A percentile compares a stretch with the other conserved stretches of the same genome.
Evolutionary conservation across 1,140 invertebrate species (phyloP).

Genomic region (Temnothorax longispinosus): DNA sequence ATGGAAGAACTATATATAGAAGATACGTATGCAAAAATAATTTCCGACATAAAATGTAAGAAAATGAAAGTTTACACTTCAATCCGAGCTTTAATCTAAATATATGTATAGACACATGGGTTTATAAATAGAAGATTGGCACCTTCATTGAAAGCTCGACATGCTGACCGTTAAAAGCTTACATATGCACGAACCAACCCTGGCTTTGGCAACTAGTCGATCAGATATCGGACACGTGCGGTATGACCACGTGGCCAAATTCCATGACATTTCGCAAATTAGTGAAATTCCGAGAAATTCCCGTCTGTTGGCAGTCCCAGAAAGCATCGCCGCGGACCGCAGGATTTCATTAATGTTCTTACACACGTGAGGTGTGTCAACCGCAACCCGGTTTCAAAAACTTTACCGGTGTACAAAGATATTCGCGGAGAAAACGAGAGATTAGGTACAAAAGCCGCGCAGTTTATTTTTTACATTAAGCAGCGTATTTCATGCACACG

Average conservation of each 20-base stretch:
- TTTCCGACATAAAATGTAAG: neutral
- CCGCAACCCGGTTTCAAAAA: constrained; percentile 22
- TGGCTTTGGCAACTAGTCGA: constrained; percentile 24
- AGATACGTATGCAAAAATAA: neutral
- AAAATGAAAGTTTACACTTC: neutral
- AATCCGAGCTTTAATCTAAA: no score
- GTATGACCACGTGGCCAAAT: constrained; percentile 51
- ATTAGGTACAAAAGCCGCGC: neutral
- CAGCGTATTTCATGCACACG: neutral
- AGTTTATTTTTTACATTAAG: neutral
- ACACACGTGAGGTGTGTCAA: constrained; percentile 36
- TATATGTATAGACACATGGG: no score
- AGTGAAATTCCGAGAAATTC: constrained; percentile 63
- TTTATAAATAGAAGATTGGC: neutral
- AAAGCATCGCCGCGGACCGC: constrained; percentile 29
- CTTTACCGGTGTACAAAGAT: neutral
- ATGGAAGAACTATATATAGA: neutral
- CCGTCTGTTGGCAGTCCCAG: neutral
- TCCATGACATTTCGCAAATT: constrained; percentile 61
- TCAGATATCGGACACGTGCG: constrained; percentile 53
- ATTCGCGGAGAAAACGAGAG: neutral
- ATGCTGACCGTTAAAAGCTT: constrained; percentile 22
- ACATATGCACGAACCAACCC: constrained; percentile 11
- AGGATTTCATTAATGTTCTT: constrained; percentile 59
- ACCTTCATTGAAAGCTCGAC: neutral